Evolutionary conservation across 2,797 vertebrate species (phyloP), one percentile per base, ranked within the genome.

Genomic region (Bufotes viridis): DNA sequence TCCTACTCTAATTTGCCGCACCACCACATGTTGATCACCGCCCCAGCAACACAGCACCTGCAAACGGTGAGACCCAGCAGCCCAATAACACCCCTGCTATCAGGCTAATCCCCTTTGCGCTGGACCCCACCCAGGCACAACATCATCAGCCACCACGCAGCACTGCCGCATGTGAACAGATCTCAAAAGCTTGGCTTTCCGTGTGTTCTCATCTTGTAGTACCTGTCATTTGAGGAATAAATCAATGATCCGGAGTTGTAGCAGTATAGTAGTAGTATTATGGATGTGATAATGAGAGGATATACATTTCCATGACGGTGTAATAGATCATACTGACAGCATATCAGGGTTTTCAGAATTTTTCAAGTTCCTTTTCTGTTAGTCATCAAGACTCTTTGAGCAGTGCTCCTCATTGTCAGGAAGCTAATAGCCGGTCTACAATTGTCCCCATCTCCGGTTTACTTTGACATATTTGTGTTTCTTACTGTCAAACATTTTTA

Each of bases 381-480:
- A 74, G 34, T 74, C 72, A 74, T 51, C 9, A 17, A 29, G 49
- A 51, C 26, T 69, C 13, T 29, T 15, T 79, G 55, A 58, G 60
- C 24, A 51, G 14, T n/a, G 15, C 18, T 49, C 18, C 7, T 17
- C 17, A 29, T 58, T 65, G 79, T 81, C 26, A 9, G 34, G n/a
- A 70, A 55, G 82, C 20, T 61, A 61, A 76, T 74, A 34, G 10
- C 2, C 12, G 2, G 42, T 20, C 24, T 12, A n/a, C 57, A 49
- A 53, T 18, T 78, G 87, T 79, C 87, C 51, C 74, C 87, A 61
- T 84, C 87, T 88, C 61, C 2, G 1, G 65, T 88, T 83, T 65
- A 58, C 72, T 78, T 55, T 65, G 6, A 15, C 51, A 67, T 78
- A 34, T 83, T 57, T 78, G 72, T 51, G 12, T 67, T 69, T 78